phyloP scores from a whole-genome alignment of 2,113 vertebrate species.

The Todiramphus chloris region DNA sequence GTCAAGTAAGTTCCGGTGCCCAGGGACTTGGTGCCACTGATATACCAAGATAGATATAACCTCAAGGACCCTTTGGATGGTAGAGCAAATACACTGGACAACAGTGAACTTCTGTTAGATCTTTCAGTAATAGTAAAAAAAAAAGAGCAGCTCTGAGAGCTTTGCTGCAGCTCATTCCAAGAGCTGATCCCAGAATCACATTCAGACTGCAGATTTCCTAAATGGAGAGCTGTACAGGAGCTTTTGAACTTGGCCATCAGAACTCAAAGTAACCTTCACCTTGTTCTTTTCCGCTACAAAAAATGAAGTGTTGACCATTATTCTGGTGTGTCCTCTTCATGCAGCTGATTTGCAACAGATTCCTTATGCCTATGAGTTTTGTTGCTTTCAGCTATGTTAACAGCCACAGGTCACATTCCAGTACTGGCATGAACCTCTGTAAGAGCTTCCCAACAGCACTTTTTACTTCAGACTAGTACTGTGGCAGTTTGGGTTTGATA shows the following conservation, averaged over 20 bases:
- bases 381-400: neutral
- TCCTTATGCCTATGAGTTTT: neutral
- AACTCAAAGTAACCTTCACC: neutral
- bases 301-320: neutral
- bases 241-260: neutral
- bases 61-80: neutral
- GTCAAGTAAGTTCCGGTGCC: neutral
- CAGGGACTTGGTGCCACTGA: neutral
- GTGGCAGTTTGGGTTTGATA: neutral
- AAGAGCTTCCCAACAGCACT: neutral
- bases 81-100: neutral
- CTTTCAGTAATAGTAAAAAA: neutral
- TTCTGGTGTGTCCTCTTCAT: neutral
- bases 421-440: neutral
- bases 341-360: neutral
- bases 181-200: neutral
- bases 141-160: neutral
- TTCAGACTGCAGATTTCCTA: neutral
- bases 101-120: neutral
- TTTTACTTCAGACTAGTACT: neutral
- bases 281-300: neutral
- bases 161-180: neutral
- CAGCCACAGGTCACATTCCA: neutral
- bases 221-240: neutral
- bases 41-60: neutral